Evolutionary conservation across 2,113 vertebrate species (phyloP).

Genomic region (Carassius auratus): DNA sequence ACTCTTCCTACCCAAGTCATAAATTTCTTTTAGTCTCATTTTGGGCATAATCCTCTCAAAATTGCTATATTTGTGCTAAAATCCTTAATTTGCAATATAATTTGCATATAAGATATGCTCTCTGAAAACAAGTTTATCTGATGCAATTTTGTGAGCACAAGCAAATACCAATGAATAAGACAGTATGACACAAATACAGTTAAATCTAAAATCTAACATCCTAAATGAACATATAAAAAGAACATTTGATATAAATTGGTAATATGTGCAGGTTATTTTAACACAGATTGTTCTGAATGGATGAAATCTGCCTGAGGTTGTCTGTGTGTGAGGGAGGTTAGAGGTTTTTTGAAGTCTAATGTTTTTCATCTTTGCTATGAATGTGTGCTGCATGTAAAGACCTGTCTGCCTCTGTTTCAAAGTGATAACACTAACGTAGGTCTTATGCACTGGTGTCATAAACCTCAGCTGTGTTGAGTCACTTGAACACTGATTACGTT

Average conservation of each 20-base stretch:
- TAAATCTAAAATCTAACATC: background rate
- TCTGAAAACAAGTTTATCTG: background rate
- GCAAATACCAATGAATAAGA: background rate
- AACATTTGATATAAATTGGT: background rate
- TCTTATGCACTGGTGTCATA: background rate
- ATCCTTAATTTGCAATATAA: background rate
- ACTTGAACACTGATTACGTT: background rate
- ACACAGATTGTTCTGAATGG: background rate
- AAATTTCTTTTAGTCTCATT: background rate
- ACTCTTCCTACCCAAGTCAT: background rate
- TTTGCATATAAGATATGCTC: background rate
- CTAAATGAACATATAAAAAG: background rate
- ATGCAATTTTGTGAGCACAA: background rate
- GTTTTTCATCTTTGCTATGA: slow-evolving; percentile 41
- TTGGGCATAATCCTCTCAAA: background rate
- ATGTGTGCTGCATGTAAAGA: slow-evolving; percentile 43
- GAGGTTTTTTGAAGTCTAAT: slow-evolving; percentile 40
- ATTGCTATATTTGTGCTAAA: background rate
- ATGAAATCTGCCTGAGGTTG: slow-evolving; percentile 21
- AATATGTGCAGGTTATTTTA: too few species aligned
- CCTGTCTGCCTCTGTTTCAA: slow-evolving; percentile 24
- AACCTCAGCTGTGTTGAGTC: background rate
- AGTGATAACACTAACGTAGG: slow-evolving; percentile 1
- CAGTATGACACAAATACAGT: background rate
- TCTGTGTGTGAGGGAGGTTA: slow-evolving; percentile 1